Evolutionary conservation across 2,113 vertebrate species (phyloP).

Genomic region (Nymphicus hollandicus): DNA sequence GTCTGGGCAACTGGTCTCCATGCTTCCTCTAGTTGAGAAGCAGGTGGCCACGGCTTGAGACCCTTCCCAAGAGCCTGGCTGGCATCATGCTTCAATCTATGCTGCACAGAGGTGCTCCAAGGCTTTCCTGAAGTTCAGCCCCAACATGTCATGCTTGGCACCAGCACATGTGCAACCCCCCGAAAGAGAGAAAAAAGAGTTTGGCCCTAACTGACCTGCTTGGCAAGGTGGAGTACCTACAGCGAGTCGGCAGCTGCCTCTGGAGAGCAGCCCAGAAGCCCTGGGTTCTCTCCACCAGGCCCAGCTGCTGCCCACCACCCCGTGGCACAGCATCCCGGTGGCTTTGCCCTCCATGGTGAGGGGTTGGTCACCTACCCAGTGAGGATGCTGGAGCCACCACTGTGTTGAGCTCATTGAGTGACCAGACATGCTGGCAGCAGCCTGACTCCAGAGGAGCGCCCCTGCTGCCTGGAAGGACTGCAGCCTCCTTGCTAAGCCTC

Average conservation of each 20-base stretch:
- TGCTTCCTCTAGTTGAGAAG: background rate
- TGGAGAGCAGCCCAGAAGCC: background rate
- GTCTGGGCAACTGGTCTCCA: background rate
- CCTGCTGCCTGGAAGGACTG: background rate
- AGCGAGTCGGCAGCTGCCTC: background rate
- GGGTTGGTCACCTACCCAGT: background rate
- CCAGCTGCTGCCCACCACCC: background rate
- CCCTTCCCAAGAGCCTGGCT: background rate
- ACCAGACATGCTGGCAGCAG: background rate
- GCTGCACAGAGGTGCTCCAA: background rate
- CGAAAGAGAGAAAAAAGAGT: background rate
- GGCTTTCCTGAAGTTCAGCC: slow-evolving; percentile 54
- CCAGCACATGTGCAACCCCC: background rate
- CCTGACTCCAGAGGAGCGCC: accelerated
- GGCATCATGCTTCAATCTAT: background rate
- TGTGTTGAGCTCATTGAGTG: background rate
- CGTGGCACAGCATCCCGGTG: background rate
- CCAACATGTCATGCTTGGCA: slow-evolving; percentile 53
- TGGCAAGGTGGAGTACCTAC: slow-evolving; percentile 29
- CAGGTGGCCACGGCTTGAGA: background rate
- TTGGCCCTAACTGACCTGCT: slow-evolving; percentile 49
- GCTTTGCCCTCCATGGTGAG: background rate
- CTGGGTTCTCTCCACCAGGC: background rate
- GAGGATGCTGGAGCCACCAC: background rate
- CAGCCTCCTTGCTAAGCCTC: background rate